These are phyloP conservation scores for Myodes glareolus DNA, from an alignment of 2,113 vertebrate species.

Conservation along the genomic window DNA sequence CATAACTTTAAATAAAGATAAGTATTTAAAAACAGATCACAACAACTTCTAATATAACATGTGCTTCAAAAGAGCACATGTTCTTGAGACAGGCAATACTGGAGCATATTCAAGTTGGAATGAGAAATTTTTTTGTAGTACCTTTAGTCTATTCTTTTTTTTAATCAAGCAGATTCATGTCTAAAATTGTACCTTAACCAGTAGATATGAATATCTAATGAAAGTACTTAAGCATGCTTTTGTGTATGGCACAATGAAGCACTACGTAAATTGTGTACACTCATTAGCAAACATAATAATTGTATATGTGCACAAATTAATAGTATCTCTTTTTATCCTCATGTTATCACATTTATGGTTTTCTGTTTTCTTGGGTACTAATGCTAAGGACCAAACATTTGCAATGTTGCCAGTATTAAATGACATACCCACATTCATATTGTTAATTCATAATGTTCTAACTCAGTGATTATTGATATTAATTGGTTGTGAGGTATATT, in stretches of 20 bases:
- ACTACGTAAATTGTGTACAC: background rate
- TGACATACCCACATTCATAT: background rate
- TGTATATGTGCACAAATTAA: background rate
- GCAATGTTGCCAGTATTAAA: background rate
- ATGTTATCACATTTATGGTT: background rate
- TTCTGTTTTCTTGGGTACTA: background rate
- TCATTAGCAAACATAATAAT: background rate
- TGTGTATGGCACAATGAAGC: background rate
- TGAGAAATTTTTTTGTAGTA: background rate
- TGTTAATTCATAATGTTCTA: background rate
- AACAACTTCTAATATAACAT: background rate
- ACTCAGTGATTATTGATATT: background rate
- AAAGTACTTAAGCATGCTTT: background rate
- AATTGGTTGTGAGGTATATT: background rate
- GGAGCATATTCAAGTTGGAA: background rate
- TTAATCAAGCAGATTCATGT: background rate
- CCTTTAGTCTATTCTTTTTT: background rate
- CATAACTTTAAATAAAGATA: background rate
- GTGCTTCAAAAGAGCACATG: background rate
- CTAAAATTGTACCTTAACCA: background rate
- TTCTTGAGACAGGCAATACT: background rate
- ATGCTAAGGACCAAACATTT: background rate
- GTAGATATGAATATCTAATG: background rate
- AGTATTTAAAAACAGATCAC: background rate
- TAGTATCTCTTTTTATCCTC: background rate